phyloP scores from a whole-genome alignment of 2,113 vertebrate species.

The Albula glossodonta region DNA sequence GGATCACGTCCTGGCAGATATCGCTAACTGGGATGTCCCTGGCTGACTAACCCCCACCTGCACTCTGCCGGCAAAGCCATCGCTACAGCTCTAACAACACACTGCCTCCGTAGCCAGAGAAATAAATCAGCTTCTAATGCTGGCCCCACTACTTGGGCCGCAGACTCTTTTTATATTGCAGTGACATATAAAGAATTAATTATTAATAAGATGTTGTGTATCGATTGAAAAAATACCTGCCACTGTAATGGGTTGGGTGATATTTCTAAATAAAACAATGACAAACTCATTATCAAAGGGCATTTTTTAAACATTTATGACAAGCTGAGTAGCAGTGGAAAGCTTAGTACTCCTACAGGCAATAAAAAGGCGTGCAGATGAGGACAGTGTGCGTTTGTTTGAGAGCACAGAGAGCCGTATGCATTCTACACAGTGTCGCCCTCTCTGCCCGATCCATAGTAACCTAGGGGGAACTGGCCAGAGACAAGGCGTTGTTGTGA shows the following conservation, averaged over 20 bases:
- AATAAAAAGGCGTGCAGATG: constrained; percentile 56
- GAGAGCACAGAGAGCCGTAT: constrained; percentile 53
- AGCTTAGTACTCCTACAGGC: constrained; percentile 54
- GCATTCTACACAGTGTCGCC: constrained; percentile 57
- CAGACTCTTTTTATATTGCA: constrained; percentile 52
- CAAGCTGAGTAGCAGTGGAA: constrained; percentile 58
- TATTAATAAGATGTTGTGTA: constrained; percentile 73
- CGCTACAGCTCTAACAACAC: constrained; percentile 26
- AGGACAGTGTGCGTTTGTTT: constrained; percentile 56
- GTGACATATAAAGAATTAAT: constrained; percentile 74
- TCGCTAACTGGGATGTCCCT: not conserved
- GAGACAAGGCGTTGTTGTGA: constrained; percentile 42
- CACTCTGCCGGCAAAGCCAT: not conserved
- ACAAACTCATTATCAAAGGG: constrained; percentile 77
- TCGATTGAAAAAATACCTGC: constrained; percentile 72
- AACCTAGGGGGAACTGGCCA: constrained; percentile 51
- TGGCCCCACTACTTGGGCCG: constrained; percentile 38
- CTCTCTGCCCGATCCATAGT: constrained; percentile 41
- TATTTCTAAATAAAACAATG: constrained; percentile 79
- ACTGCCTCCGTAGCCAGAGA: constrained; percentile 36
- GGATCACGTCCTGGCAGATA: not conserved
- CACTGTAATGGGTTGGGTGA: constrained; percentile 69
- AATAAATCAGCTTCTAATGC: constrained; percentile 53
- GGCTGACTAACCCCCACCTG: constrained; percentile 23
- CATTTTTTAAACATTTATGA: constrained; percentile 80